Evolutionary conservation across 2,113 vertebrate species (phyloP).

Genomic region (Melanerpes formicivorus): DNA sequence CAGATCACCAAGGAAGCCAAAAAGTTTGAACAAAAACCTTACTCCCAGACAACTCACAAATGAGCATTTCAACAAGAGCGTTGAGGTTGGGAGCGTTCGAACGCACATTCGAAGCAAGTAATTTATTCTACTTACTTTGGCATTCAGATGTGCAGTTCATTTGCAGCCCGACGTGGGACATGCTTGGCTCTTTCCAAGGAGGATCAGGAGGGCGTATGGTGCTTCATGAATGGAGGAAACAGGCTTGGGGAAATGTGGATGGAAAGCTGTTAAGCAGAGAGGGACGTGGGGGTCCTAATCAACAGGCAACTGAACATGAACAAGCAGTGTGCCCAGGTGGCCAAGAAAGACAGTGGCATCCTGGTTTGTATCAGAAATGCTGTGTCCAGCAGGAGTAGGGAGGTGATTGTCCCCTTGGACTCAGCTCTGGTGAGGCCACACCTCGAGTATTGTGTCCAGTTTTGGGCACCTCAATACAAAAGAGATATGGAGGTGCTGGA

Average conservation of each 20-base stretch:
- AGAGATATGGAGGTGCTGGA: too few species aligned
- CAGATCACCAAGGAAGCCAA: conserved; percentile 11
- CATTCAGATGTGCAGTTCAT: background rate
- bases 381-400: too few species aligned
- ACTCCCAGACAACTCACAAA: conserved; percentile 16
- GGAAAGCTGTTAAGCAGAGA: too few species aligned
- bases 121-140: conserved; percentile 30
- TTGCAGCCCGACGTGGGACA: background rate
- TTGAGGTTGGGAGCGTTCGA: background rate
- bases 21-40: conserved; percentile 5
- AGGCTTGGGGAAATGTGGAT: background rate
- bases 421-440: too few species aligned
- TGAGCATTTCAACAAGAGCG: background rate
- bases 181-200: background rate
- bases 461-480: too few species aligned
- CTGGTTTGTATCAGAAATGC: too few species aligned
- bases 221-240: background rate
- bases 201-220: background rate
- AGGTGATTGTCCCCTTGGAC: too few species aligned
- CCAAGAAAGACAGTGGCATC: too few species aligned
- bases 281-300: too few species aligned
- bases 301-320: too few species aligned
- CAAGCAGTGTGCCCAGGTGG: too few species aligned
- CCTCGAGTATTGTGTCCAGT: too few species aligned
- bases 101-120: background rate